Base-by-base conservation (phyloP, 2,888 invertebrate genomes). In the Catocala nupta region DNA sequence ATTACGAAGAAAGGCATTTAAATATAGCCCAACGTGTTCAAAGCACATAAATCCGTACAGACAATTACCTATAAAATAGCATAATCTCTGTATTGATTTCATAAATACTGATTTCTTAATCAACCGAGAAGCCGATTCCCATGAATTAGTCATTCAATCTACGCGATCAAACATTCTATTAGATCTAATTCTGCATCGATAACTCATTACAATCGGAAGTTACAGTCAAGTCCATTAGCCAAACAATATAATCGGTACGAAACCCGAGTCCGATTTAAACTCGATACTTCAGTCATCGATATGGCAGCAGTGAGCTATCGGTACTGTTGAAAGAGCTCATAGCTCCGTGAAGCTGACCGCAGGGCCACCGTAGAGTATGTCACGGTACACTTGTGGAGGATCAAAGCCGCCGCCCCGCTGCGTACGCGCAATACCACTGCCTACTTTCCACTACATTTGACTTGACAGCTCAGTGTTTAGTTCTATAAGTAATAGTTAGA, bases 361-460 rank as follows among this genome's bases (percentile, higher is more conserved):
- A 83, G 78, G 75, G 81, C 78, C 77, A 50, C 75, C 70, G 62
- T 59, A 55, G 56, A 65, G 86, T 91, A 90, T 90, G 90, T 89
- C 91, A 91, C 90, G 68, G 65, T 65, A 61, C 78, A 64, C 58
- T 64, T 54, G 59, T 47, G 52, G 56, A 56, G 44, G 59, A 65
- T 60, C 63, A 65, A 65, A 59, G 60, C 10, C 34, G 49, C 60
- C 65, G 64, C 54, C 42, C 16, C 42, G 49, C 58, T 44, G 54
- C 85, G 84, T 84, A 81, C 78, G 81, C 81, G 83, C 83, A 78
- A 73, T 76, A 75, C 71, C 77, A 78, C 77, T 79, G 75, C 79
- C 77, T 76, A 86, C 81, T 88, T 90, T 89, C 88, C 90, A 87
- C 86, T 86, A 90, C 88, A 84, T 82, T 80, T 89, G 84, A 83